Base-by-base conservation (phyloP, 2,113 vertebrate genomes). In the Ahaetulla prasina region DNA sequence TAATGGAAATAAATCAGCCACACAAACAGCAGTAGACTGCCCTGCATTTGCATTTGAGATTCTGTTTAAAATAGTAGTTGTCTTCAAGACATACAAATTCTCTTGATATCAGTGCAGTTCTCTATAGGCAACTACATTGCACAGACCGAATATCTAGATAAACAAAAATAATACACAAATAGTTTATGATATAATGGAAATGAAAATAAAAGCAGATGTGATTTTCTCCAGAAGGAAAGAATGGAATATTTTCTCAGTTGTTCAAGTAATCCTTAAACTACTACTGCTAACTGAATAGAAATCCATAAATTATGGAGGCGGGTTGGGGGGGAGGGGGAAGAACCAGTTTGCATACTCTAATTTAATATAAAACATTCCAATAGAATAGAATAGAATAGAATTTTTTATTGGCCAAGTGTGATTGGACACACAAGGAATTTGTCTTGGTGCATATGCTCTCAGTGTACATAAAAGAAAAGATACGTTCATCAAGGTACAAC, bases 301-400 rank as follows among this genome's bases (percentile, higher is more conserved):
- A 87, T 5, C 47, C 25, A 9, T n/a, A 49, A 7, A 49, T 30
- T 50, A 18, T 30, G 55, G 1, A 3, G 27, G n/a, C n/a, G n/a
- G n/a, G n/a, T n/a, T n/a, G 3, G 3, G 27, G 27, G 1, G 10
- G 27, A 1, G 3, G 60, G 27, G 1, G 11, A 11, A 3, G 11
- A 14, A 63, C 27, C 27, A 63, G 60, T 30, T 63, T 63, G 27
- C 57, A 9, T 60, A 60, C 57, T n/a, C 60, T 63, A 30, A 63
- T 63, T n/a, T 63, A 63, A 30, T 63, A 63, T n/a, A 27, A 63
- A n/a, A 30, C 27, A 63, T 11, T 63, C 60, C 10, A n/a, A n/a
- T n/a, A n/a, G n/a, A n/a, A n/a, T n/a, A n/a, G n/a, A n/a, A n/a
- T n/a, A n/a, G n/a, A n/a, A n/a, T n/a, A n/a, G n/a, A n/a, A n/a